Base-by-base conservation (phyloP, 2,888 invertebrate species). In the Lapara coniferarum region DNA sequence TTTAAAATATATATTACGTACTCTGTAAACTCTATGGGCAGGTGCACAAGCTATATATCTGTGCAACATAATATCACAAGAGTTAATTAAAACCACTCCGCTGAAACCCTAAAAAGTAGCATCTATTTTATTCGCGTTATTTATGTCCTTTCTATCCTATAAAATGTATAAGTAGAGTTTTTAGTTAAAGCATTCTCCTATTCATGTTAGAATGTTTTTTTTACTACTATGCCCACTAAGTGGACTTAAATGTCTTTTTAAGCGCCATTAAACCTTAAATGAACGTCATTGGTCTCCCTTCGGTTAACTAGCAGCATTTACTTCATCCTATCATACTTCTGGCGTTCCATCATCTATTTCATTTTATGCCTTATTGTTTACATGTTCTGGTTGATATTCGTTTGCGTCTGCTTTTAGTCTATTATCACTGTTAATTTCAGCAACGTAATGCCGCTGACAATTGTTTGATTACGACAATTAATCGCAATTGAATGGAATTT, bases 391-490 rank as follows among this genome's bases (percentile, higher is more conserved):
- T 81, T 71, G 59, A 73, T 73, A 81, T 75, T 75, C 63, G 67
- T 68, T 69, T 77, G 76, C 73, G 67, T 49, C 55, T 16, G 70
- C 6, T 30, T 71, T 73, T 77, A 71, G 77, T 82, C 85, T 85
- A 85, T 86, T 86, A 86, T 86, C 81, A 85, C 86, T 84, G 86
- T 89, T 89, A 89, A 88, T 90, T 88, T 89, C 86, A 89, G 88
- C 90, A 85, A 87, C 83, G 88, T 89, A 88, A 89, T 89, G 84
- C 89, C 82, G 85, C 80, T 80, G 81, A 85, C 91, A 90, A 90
- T 90, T 89, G 89, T 88, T 91, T 91, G 89, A 93, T 93, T 91
- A 90, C 89, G 78, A 87, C 92, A 93, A 93, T 92, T 93, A 93
- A 91, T 89, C 81, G 87, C 91, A 93, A 93, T 93, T 93, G 91